Evolutionary conservation across 2,888 invertebrate species (phyloP), one percentile per base, ranked within the genome.

Genomic region (Drosophila monieri): DNA sequence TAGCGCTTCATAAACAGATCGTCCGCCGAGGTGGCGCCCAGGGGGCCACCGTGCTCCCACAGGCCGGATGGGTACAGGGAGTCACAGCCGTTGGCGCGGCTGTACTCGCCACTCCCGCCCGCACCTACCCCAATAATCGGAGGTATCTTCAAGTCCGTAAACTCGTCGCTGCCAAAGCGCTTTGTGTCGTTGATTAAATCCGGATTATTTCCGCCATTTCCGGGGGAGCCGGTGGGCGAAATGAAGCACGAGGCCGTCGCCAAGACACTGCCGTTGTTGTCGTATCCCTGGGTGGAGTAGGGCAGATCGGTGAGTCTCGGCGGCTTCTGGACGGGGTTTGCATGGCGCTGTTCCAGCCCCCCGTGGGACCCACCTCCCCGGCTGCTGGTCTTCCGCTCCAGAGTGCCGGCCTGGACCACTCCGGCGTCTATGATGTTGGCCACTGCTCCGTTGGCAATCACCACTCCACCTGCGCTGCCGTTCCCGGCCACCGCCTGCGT

Each of bases 101-200:
- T 95, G 89, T 96, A 96, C 84, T 96, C 96, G n/a, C 95, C 96
- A 83, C 95, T 95, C 6, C 92, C 90, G 10, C 91, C 90, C 3
- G 46, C 73, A 0, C 53, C 59, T 6, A 48, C 53, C 1, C 65
- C 47, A 0, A 68, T 92, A 6, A 93, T 87, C 2, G 88, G 74
- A 0, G 91, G 89, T 27, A 90, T 85, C 41, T 89, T 89, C 2
- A 90, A 77, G 39, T 91, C 90, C 0, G 91, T 88, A 53, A 92
- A 90, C 66, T 93, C 93, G 15, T 92, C 92, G 67, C 93, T 93
- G 69, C 94, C 95, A 65, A 94, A 93, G 49, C 94, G 93, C 90
- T 95, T 94, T 4, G 96, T 96, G 88, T 97, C 97, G 87, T 96
- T 96, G 86, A 97, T 97, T 73, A 97, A 93, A 91, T 97, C 97